These are phyloP conservation scores for Apteryx owenii DNA, from an alignment of 2,113 vertebrate species.

Conservation along the genomic window DNA sequence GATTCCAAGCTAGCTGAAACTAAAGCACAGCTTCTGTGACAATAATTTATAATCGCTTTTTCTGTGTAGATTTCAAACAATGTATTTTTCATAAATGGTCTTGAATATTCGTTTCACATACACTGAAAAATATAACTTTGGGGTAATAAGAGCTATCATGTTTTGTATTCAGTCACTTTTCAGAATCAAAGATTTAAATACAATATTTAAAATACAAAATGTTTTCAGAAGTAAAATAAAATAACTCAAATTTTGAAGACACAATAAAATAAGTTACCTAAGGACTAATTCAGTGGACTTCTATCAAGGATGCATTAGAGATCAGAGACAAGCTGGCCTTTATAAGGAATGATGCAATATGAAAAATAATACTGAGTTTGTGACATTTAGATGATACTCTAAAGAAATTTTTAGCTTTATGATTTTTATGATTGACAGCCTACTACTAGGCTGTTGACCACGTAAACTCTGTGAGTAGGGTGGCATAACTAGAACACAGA, in stretches of 20 bases:
- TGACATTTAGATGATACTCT: neutral
- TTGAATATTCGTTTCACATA: neutral
- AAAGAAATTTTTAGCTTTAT: neutral
- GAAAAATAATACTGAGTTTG: neutral
- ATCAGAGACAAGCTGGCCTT: neutral
- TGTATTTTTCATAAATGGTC: neutral
- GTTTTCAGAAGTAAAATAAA: neutral
- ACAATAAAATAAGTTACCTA: neutral
- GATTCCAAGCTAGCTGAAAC: neutral
- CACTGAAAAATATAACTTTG: neutral
- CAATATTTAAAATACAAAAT: neutral
- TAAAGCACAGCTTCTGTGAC: neutral
- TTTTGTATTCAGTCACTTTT: neutral
- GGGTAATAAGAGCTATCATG: neutral
- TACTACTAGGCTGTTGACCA: neutral
- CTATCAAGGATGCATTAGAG: constrained; percentile 2
- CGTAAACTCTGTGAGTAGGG: neutral
- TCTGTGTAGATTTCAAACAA: neutral
- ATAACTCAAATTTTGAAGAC: neutral
- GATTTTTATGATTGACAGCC: neutral
- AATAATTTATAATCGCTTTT: neutral
- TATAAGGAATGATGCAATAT: neutral
- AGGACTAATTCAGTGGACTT: neutral
- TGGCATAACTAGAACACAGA: neutral
- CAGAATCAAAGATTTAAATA: neutral